Evolutionary conservation across 2,797 vertebrate species (phyloP), one percentile per base, ranked within the genome.

Genomic region (Iguana delicatissima): DNA sequence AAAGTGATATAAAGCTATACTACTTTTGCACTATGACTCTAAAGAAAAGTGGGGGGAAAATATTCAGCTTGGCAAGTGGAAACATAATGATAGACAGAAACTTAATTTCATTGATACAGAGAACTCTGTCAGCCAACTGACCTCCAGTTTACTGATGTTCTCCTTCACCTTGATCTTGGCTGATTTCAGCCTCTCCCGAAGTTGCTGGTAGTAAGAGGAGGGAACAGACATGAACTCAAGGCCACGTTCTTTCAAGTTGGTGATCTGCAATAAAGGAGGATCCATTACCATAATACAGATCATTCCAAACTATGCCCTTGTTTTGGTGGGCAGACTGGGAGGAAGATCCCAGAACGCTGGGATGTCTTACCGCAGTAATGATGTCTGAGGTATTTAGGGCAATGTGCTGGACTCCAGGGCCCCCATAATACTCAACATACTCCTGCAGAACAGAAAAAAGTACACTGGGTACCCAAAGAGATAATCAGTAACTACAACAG

Each of bases 371-470:
- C 0, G 99, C 96, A 0, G 96, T 91, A 93, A 99, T 98, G 95
- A 99, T 99, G 93, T 99, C 98, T 0, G 98, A 96, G 32, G 98
- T 99, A 96, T 99, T 99, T 97, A 99, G 98, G 1, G 99, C 99
- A 0, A 99, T 99, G 95, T 99, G 99, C 94, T 99, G 99, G 52
- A 99, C 98, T 29, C 99, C 99, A 0, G 99, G 94, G 0, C 99
- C 99, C 35, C 99, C 99, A 0, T 99, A 98, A 90, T 99, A 99
- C 62, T 99, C 99, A 0, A 99, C 96, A 0, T 99, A 99, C 96
- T 99, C 99, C 99, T 99, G 38, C 2, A 62, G 64, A 55, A 62
- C n/a, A 77, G 72, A 72, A 79, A 74, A 16, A 5, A 4, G 9
- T 35, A 72, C 42, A 0, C 0, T 0, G 0, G 29, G 0, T 1